Evolutionary conservation across 2,113 vertebrate genomes (phyloP).

Genomic region (Sylvietta virens): DNA sequence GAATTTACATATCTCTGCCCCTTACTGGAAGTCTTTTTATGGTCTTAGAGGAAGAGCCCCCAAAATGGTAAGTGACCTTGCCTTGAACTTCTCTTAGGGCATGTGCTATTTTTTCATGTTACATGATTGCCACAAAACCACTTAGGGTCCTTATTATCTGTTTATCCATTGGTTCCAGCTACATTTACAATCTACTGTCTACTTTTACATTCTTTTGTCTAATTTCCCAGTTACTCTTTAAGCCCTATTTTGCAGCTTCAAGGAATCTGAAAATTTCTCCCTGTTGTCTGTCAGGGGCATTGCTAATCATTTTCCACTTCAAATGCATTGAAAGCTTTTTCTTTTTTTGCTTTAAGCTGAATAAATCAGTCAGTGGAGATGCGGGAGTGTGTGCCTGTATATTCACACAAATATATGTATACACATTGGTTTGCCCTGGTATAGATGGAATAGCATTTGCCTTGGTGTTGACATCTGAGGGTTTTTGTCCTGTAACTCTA

Average conservation of each 20-base stretch:
- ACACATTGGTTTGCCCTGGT: background rate
- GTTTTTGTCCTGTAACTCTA: background rate
- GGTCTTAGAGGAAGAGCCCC: background rate
- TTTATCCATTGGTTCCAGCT: background rate
- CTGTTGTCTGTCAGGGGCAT: background rate
- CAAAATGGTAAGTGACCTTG: background rate
- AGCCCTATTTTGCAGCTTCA: background rate
- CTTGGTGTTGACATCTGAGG: background rate
- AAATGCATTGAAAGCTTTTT: background rate
- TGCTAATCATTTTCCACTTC: background rate
- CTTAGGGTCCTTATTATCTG: background rate
- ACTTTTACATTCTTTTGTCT: background rate
- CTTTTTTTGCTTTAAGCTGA: background rate
- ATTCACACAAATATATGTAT: rapidly evolving
- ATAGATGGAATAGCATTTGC: background rate
- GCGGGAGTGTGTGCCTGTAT: background rate
- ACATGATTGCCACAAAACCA: background rate
- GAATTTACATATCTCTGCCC: background rate
- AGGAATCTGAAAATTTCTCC: background rate
- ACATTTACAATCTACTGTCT: background rate
- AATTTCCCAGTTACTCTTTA: background rate
- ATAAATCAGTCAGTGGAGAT: background rate
- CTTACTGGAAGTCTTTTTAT: background rate
- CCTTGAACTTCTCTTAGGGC: background rate
- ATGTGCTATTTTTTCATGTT: background rate